These are phyloP conservation scores for Phymorhynchus buccinoides DNA, from an alignment of 1,140 invertebrate species.

Conservation along the genomic window DNA sequence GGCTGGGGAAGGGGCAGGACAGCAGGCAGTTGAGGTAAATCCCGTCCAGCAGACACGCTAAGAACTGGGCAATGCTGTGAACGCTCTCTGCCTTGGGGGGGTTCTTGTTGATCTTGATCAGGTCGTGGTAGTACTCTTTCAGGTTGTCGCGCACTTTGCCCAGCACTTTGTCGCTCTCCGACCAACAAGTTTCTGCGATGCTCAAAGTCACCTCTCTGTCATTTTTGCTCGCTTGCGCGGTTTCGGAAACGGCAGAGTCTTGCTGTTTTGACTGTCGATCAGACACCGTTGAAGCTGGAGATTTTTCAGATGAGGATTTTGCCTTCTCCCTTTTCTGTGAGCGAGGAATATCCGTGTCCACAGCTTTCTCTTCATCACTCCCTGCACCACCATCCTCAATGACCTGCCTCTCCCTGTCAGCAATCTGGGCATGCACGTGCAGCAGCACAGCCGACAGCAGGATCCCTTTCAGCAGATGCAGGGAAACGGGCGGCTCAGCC, in stretches of 20 bases:
- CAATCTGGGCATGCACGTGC: conserved; percentile 46
- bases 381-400: not conserved
- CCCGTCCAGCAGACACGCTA: conserved; percentile 56
- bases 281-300: not conserved
- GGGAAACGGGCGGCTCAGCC: conserved; percentile 56
- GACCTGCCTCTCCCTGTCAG: not conserved
- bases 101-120: conserved; percentile 52
- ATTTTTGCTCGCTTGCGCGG: not conserved
- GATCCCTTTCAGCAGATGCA: conserved; percentile 54
- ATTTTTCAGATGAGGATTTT: not conserved
- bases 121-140: conserved; percentile 50
- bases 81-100: conserved; percentile 53
- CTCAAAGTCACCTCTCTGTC: not conserved
- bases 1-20: conserved; percentile 48
- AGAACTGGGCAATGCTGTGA: conserved; percentile 67
- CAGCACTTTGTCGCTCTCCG: conserved; percentile 4
- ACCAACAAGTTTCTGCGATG: conserved; percentile 4
- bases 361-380: conserved; percentile 2
- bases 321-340: not conserved
- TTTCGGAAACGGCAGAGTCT: not conserved
- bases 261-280: not conserved
- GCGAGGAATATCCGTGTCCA: not conserved
- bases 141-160: conserved; percentile 50
- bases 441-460: conserved; percentile 60
- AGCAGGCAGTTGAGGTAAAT: conserved; percentile 65